Evolutionary conservation across 2,113 vertebrate genomes (phyloP).

Genomic region (Ellobius talpinus): DNA sequence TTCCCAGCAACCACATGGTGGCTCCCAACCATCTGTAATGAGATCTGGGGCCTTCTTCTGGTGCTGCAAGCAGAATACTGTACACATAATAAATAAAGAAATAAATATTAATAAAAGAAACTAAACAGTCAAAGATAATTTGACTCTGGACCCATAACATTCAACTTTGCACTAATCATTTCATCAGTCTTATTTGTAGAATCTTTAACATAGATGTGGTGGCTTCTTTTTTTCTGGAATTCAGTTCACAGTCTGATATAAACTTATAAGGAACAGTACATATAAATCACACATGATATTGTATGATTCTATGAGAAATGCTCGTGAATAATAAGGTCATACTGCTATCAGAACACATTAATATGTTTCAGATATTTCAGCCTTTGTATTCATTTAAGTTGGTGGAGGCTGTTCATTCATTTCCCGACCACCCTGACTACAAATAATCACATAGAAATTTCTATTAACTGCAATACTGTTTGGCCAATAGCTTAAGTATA

Average conservation of each 20-base stretch:
- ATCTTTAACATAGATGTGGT: background rate
- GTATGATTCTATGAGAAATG: background rate
- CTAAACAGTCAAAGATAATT: background rate
- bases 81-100: too few species aligned
- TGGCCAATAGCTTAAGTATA: too few species aligned
- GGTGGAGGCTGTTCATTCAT: too few species aligned
- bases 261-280: background rate
- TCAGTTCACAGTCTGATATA: background rate
- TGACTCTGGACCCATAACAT: background rate
- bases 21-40: too few species aligned
- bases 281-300: background rate
- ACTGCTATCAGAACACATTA: background rate
- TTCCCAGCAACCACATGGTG: too few species aligned
- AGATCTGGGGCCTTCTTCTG: too few species aligned
- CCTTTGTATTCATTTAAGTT: background rate
- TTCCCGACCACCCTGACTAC: too few species aligned
- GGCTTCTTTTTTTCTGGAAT: background rate
- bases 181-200: background rate
- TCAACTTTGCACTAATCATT: background rate
- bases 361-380: constrained; percentile 13
- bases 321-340: background rate
- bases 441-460: too few species aligned
- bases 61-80: too few species aligned
- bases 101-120: background rate
- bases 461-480: too few species aligned